These are phyloP conservation scores for Apostichopus californicus DNA, from an alignment of 35 echinoderm and acorn worm species.

Conservation along the genomic window DNA sequence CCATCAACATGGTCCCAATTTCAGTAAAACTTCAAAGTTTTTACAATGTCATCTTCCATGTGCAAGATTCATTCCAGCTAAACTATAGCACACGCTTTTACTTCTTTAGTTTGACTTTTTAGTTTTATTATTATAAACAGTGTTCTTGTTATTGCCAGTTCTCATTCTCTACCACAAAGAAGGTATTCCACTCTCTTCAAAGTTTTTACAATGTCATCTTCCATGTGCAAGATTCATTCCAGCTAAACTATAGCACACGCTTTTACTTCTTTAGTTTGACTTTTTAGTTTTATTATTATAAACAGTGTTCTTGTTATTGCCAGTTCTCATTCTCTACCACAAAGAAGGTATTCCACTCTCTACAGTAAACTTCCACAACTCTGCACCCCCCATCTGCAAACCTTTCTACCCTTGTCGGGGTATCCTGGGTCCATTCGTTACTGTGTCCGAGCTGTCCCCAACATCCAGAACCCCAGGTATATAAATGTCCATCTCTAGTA, in stretches of 20 bases:
- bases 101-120: not conserved
- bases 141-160: not conserved
- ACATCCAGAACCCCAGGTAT: constrained; percentile 89
- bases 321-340: not conserved
- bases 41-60: too few species aligned
- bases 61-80: too few species aligned
- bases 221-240: too few species aligned
- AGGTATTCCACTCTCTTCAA: constrained; percentile 81
- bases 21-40: too few species aligned
- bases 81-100: not conserved
- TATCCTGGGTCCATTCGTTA: constrained; percentile 62
- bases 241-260: not conserved
- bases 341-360: constrained; percentile 74
- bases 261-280: not conserved
- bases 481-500: constrained; percentile 64
- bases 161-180: not conserved
- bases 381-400: constrained; percentile 14
- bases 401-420: constrained; percentile 63
- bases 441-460: constrained; percentile 94
- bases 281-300: not conserved
- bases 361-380: constrained; percentile 71
- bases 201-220: constrained; percentile 4
- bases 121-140: not conserved
- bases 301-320: not conserved
- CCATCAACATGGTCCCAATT: too few species aligned